Evolutionary conservation across 1,140 invertebrate species (phyloP), one percentile per base, ranked within the genome.

Genomic region (Teleogryllus occipitalis): DNA sequence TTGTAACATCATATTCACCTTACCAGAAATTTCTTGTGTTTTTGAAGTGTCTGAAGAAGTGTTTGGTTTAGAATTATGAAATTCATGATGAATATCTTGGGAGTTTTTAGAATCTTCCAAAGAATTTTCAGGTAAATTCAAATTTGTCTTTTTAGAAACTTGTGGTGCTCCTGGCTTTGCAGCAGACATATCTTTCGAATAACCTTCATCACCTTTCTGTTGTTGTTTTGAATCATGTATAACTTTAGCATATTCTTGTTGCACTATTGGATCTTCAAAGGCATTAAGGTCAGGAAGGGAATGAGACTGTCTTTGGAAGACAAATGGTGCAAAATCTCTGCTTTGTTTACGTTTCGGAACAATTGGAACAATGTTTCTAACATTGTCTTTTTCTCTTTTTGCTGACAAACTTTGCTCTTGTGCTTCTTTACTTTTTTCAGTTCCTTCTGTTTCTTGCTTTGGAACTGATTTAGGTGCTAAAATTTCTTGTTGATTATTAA

Each of bases 401-500:
- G 7, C 54, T 65, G 10, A 14, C 18, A 14, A 10, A 65, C 7
- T 18, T 18, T 65, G 54, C 18, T 10, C 18, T 7, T 65, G 54
- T 65, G 10, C 10, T 65, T 65, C 54, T 65, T 10, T 14, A 18
- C 3, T 18, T 65, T 65, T 65, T 18, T 18, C 54, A 14, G 18
- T 65, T 3, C 18, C 10, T 65, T 65, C 18, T 65, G 54, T 7
- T 7, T 65, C 54, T 65, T 65, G 10, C 18, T 65, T 18, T 65
- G 7, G 0, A 18, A 18, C 7, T 14, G 54, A 65, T 65, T 65
- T 65, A 65, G 10, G 10, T 65, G 54, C 0, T 14, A 10, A 14
- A 0, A 10, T 65, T 82, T 88, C 87, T 81, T 88, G 88, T 48
- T 86, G 85, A 79, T 86, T 86, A 65, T 85, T 85, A 79, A 87